These are phyloP conservation scores for Sebastes hubbsi DNA, from an alignment of 2,797 vertebrate species.

Conservation along the genomic window DNA sequence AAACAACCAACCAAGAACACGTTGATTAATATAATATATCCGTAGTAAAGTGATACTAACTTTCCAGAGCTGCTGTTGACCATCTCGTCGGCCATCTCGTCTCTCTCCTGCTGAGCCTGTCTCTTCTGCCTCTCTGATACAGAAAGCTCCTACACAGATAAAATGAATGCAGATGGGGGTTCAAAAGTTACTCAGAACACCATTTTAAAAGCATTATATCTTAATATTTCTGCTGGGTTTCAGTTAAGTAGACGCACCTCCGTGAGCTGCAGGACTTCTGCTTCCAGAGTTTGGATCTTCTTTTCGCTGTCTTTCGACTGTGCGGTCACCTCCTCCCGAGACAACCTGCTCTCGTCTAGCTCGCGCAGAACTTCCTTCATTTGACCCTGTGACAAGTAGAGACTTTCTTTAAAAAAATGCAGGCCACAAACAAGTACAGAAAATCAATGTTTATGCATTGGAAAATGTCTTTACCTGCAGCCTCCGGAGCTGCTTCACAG, in stretches of 20 bases:
- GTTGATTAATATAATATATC: not conserved
- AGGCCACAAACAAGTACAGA: not conserved
- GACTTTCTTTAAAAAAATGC: not conserved
- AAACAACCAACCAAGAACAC: not conserved
- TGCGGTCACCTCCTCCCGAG: conserved; percentile 86
- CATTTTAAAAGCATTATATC: not conserved
- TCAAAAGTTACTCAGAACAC: not conserved
- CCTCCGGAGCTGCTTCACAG: conserved; percentile 85
- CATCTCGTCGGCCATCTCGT: conserved; percentile 90
- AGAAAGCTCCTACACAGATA: conserved; percentile 84
- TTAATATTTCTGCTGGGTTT: not conserved
- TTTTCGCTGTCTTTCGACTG: conserved; percentile 90
- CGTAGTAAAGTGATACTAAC: conserved; percentile 73
- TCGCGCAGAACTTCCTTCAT: conserved; percentile 91
- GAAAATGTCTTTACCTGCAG: conserved; percentile 80
- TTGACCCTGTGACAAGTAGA: conserved; percentile 79
- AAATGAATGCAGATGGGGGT: not conserved
- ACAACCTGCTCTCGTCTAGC: conserved; percentile 86
- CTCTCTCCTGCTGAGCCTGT: conserved; percentile 91
- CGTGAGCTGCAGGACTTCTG: conserved; percentile 88
- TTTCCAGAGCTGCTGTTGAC: conserved; percentile 88
- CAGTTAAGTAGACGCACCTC: conserved; percentile 79
- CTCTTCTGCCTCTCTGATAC: conserved; percentile 87
- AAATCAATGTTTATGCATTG: accelerated
- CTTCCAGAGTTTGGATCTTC: conserved; percentile 89